These are phyloP conservation scores for Aldrovandia affinis DNA, from an alignment of 2,797 vertebrate species.

Conservation along the genomic window DNA sequence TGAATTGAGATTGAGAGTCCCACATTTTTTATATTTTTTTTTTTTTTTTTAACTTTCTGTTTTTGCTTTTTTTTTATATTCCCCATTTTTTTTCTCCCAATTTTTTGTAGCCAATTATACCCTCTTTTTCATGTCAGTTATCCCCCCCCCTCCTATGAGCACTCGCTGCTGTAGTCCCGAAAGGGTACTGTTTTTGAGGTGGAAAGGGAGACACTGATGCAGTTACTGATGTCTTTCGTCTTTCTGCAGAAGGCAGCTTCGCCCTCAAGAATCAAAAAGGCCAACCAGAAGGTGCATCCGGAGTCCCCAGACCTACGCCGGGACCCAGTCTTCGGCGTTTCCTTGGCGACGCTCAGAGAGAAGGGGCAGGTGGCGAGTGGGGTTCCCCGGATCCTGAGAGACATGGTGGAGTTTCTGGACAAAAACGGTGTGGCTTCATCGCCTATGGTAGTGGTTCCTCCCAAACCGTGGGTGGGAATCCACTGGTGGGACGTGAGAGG, in stretches of 20 bases:
- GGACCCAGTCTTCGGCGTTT: slow-evolving; percentile 66
- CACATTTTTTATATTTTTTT: neutral
- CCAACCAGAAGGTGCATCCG: slow-evolving; percentile 69
- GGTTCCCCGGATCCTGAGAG: slow-evolving; percentile 71
- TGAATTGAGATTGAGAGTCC: too few relatives aligned
- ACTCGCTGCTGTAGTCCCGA: too few relatives aligned
- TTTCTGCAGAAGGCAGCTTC: slow-evolving; percentile 68
- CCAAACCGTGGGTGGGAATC: too few relatives aligned
- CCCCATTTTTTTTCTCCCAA: too few relatives aligned
- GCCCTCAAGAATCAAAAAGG: slow-evolving; percentile 66
- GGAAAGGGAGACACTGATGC: neutral
- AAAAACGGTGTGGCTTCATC: slow-evolving; percentile 60
- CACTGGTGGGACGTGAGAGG: too few relatives aligned
- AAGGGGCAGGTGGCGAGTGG: slow-evolving; percentile 54
- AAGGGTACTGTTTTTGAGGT: too few relatives aligned
- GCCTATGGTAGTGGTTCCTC: too few relatives aligned
- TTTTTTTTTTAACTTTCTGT: too few relatives aligned
- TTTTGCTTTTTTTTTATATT: too few relatives aligned
- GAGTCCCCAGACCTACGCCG: slow-evolving; percentile 36
- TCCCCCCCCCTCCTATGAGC: too few relatives aligned
- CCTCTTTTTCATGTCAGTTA: too few relatives aligned
- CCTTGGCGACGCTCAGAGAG: slow-evolving; percentile 64
- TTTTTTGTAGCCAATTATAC: too few relatives aligned
- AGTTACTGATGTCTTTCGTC: slow-evolving; percentile 17
- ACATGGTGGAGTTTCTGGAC: slow-evolving; percentile 79